Evolutionary conservation across 1,140 invertebrate species (phyloP), one percentile per base, ranked within the genome.

Genomic region (Drosophila pachea): DNA sequence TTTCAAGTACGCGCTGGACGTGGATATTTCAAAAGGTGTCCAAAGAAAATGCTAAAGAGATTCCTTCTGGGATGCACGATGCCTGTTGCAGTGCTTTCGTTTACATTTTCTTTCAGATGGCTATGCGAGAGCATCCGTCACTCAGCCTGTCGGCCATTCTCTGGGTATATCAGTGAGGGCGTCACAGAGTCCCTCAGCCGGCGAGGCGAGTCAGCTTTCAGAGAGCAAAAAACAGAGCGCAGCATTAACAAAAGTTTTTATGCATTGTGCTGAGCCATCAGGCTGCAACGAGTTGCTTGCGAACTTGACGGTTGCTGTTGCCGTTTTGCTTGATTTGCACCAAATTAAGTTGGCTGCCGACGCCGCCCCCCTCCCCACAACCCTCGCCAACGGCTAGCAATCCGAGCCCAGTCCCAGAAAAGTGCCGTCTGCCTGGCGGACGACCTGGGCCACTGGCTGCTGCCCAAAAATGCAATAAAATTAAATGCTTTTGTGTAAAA

Each of bases 401-500:
- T n/a, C 40, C 12, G 40, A 1, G 6, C 6, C 38, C 50, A 43
- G 11, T 22, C 49, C 36, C 54, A 32, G 58, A 56, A 50, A 53
- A 12, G 32, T 59, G 55, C 69, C 72, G 49, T 53, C 74, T 53
- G 35, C 5, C 36, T 54, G 53, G 12, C 53, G 53, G 53, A 16
- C 53, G 38, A 43, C 40, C 52, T 56, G 62, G 22, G 14, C 43
- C 33, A 47, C 52, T 79, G 76, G 62, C 76, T 78, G 79, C 73
- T 79, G 81, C 76, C 79, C 79, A 83, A 83, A 83, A 83, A 83
- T 83, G 76, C 79, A 83, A 84, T 83, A 83, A 83, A 83, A 83
- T 83, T 83, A 83, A 83, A 83, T 83, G 79, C 78, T 83, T 83
- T 83, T 84, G 76, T 83, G 76, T 83, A 83, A 83, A 83, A 83